Percentiles rank a stretch among this genome's conserved stretches.
Conservation (phyloP, 2,113 vertebrate species). For the Pelmatolapia mariae region DNA sequence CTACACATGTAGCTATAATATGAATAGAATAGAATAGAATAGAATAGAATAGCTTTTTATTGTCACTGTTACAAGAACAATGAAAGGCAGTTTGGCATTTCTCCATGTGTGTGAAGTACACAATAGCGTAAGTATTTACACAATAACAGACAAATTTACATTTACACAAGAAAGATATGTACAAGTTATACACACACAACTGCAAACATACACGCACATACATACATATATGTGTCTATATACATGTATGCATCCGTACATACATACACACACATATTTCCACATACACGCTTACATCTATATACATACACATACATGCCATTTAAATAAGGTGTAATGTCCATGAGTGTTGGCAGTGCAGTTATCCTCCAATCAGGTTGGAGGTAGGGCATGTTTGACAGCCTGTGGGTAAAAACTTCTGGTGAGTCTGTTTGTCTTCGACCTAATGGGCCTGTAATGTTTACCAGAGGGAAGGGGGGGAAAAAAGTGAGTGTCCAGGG, state of each 20-base stretch:
- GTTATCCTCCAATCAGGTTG: too few relatives aligned
- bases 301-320: not conserved
- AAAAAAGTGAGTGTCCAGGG: accelerated
- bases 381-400: too few relatives aligned
- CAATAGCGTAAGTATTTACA: not conserved
- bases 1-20: not conserved
- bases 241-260: too few relatives aligned
- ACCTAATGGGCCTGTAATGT: accelerated
- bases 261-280: too few relatives aligned
- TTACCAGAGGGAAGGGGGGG: too few relatives aligned
- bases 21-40: not conserved
- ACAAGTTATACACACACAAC: not conserved
- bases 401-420: too few relatives aligned
- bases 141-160: not conserved
- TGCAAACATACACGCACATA: not conserved
- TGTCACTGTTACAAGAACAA: not conserved
- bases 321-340: not conserved
- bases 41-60: not conserved
- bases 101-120: not conserved
- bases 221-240: too few relatives aligned
- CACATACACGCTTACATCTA: too few relatives aligned
- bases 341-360: too few relatives aligned
- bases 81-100: not conserved
- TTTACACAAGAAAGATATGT: not conserved
- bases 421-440: accelerated